phyloP scores from a whole-genome alignment of 2,797 vertebrate genomes.

The Arnoldichthys spilopterus region DNA sequence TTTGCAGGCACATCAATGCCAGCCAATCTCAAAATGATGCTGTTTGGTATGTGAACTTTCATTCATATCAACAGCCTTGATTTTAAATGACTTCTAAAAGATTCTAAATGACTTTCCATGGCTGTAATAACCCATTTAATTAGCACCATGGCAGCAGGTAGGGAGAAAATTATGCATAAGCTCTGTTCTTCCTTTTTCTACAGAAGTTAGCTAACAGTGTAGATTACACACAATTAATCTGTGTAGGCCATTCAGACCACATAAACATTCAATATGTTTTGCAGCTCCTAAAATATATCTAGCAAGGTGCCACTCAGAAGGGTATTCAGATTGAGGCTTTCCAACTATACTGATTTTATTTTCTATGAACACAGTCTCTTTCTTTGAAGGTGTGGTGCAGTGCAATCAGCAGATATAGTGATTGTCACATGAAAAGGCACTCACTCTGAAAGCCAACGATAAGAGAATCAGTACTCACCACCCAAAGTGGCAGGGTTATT shows the following conservation, averaged over 20 bases:
- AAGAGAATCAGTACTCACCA: neutral
- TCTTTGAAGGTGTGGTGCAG: conserved; percentile 3
- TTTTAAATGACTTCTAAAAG: neutral
- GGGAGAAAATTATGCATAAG: neutral
- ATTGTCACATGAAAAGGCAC: conserved; percentile 21
- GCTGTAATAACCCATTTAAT: neutral
- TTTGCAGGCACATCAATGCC: neutral
- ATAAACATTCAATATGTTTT: neutral
- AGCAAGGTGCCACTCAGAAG: neutral
- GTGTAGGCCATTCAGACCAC: neutral
- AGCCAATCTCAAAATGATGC: neutral
- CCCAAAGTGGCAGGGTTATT: neutral
- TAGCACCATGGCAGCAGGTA: neutral
- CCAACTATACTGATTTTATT: conserved; percentile 1
- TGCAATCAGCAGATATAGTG: conserved; percentile 19
- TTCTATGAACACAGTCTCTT: neutral
- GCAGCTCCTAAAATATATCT: too few relatives aligned
- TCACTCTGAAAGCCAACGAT: neutral
- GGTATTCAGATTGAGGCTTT: neutral
- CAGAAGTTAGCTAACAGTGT: too few relatives aligned
- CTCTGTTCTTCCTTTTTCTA: neutral
- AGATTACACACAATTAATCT: neutral
- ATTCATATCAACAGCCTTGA: neutral
- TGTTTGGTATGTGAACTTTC: neutral
- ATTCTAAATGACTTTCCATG: neutral